phyloP scores from a whole-genome alignment of 1,140 invertebrate genomes.

The Calephelis nemesis region DNA sequence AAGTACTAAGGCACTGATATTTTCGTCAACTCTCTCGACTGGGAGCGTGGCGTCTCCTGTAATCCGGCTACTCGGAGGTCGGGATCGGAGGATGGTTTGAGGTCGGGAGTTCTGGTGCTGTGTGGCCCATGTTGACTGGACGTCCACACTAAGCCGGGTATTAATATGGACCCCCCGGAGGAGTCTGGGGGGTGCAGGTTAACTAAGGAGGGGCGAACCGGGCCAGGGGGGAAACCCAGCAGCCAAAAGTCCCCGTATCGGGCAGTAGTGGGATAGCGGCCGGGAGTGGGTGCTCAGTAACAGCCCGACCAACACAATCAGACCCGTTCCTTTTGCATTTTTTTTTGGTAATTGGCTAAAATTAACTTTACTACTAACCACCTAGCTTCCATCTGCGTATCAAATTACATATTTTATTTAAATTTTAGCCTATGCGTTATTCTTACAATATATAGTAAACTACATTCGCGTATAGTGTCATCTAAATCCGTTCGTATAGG shows the following conservation, averaged over 20 bases:
- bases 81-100: constrained; percentile 91
- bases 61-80: constrained; percentile 96
- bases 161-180: constrained; percentile 93
- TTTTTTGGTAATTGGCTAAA: too few species aligned
- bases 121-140: constrained; percentile 88
- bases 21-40: constrained; percentile 78
- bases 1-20: constrained; percentile 1
- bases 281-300: constrained; percentile 91
- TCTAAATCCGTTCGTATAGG: too few species aligned
- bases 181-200: constrained; percentile 92
- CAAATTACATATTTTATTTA: too few species aligned
- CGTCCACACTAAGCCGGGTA: constrained; percentile 93
- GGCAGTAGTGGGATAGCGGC: constrained; percentile 94
- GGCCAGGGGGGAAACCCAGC: constrained; percentile 94
- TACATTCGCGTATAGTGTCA: too few species aligned
- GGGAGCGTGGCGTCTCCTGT: constrained; percentile 95
- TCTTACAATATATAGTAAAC: too few species aligned
- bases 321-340: constrained; percentile 78
- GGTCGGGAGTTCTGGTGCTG: constrained; percentile 87
- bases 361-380: too few species aligned
- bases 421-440: too few species aligned
- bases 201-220: constrained; percentile 95
- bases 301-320: constrained; percentile 92
- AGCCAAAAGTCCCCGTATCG: constrained; percentile 81
- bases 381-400: too few species aligned